A percentile compares a stretch with the other conserved stretches of the same genome.
Conservation (phyloP, 2,113 vertebrate genomes). For the Eubucco bourcierii region DNA sequence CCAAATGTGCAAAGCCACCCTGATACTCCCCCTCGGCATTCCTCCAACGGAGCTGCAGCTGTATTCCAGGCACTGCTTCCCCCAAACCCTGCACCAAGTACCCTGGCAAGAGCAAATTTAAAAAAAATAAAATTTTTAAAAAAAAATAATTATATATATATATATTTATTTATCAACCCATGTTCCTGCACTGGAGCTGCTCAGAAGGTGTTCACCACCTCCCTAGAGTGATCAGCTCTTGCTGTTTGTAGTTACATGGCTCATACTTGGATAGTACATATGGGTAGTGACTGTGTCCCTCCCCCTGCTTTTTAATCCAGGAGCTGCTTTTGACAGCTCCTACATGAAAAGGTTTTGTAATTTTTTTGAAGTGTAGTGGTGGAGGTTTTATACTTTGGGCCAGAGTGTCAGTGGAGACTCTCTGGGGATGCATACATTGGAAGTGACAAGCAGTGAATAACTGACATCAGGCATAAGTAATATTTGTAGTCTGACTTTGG, state of each 20-base stretch:
- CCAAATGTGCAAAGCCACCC: background rate
- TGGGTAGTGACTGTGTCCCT: background rate
- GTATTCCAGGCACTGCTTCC: background rate
- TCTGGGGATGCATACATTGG: background rate
- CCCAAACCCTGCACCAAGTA: background rate
- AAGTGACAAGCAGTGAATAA: slow-evolving; percentile 66
- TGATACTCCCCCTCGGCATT: rapidly evolving
- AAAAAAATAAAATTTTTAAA: background rate
- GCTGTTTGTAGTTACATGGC: background rate
- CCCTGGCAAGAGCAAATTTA: background rate
- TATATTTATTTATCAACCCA: background rate
- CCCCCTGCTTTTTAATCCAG: background rate
- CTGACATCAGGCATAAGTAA: slow-evolving; percentile 67
- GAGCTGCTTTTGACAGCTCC: slow-evolving; percentile 42
- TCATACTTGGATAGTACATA: background rate
- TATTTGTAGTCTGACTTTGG: slow-evolving; percentile 44
- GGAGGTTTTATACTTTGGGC: slow-evolving; percentile 15
- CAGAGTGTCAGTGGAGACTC: background rate
- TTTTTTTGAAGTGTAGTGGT: slow-evolving; percentile 32
- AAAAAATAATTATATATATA: too few relatives aligned
- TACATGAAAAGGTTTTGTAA: slow-evolving; percentile 58
- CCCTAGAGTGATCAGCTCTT: background rate
- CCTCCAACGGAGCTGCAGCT: background rate
- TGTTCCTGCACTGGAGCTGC: background rate
- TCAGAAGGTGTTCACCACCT: background rate